Evolutionary conservation across 1,140 invertebrate genomes (phyloP), one percentile per base, ranked within the genome.

Genomic region (Phymorhynchus buccinoides): DNA sequence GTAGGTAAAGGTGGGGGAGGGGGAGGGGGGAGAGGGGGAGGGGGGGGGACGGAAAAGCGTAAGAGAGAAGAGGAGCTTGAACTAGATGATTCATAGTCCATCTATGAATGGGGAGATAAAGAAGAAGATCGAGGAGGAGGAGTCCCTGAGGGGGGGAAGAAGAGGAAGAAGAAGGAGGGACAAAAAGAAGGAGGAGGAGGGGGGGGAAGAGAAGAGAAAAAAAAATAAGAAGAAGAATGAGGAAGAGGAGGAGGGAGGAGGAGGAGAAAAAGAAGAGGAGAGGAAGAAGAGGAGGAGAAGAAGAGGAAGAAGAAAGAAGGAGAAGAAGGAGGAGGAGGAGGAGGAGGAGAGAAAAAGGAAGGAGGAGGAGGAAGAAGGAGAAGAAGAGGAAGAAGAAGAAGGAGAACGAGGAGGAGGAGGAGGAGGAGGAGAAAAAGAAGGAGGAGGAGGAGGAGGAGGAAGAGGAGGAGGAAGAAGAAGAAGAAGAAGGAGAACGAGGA

Each of bases 371-470:
- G 22, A 30, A 27, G 22, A 27, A 66, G 7, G 7, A 14, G 7
- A 66, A 66, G n/a, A 30, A 66, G 7, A 30, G 62, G 62, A 27
- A 66, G 56, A 39, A 32, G 22, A 39, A 27, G 56, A 18, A 30
- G 18, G 66, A n/a, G 35, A 73, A 27, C 37, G 68, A 44, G 68
- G 37, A 68, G 14, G 78, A 84, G 68, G 75, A n/a, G 44, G 68
- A 83, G 82, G 41, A 22, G 27, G 62, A 73, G 37, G 39, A 44
- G 35, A 84, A n/a, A 18, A 18, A 35, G 82, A 44, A n/a, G 12
- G 48, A 44, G 39, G 35, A 2, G 41, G 37, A 82, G 80, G 35
- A 41, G 42, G 42, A 68, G 35, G 41, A 84, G 66, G 42, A 44
- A 75, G 68, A 75, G 35, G 41, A 30, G 30, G 48, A 44, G 35